These are phyloP conservation scores for Meandrina meandrites DNA, from an alignment of 92 coral and sea anemone genomes.

Conservation along the genomic window DNA sequence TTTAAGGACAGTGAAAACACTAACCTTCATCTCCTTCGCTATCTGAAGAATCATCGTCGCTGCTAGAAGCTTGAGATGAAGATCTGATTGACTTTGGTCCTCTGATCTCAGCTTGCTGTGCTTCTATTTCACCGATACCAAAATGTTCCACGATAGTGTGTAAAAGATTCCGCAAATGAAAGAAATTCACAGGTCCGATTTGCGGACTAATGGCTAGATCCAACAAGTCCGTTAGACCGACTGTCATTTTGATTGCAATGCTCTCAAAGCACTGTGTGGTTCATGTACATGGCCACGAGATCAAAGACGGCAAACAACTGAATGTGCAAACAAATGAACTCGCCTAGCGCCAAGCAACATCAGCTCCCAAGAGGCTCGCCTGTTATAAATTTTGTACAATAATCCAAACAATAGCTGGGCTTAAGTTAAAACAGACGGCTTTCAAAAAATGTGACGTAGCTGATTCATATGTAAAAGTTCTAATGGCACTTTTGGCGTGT, in stretches of 20 bases:
- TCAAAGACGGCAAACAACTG: slow-evolving; percentile 9
- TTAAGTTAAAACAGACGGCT: slow-evolving; percentile 21
- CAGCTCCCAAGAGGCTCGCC: slow-evolving; percentile 52
- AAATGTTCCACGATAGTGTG: slow-evolving; percentile 83
- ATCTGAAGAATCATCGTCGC: slow-evolving; percentile 61
- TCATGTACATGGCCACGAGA: not conserved
- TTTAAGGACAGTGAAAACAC: not conserved
- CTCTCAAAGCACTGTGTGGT: not conserved
- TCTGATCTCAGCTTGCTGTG: slow-evolving; percentile 74
- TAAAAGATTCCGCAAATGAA: slow-evolving; percentile 80
- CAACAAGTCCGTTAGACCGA: slow-evolving; percentile 78
- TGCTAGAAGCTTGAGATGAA: slow-evolving; percentile 38
- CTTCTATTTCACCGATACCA: slow-evolving; percentile 83
- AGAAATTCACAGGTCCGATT: slow-evolving; percentile 93
- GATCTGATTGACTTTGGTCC: slow-evolving; percentile 31
- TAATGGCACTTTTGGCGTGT: slow-evolving; percentile 21
- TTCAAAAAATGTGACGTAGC: slow-evolving; percentile 52
- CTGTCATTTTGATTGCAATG: slow-evolving; percentile 65
- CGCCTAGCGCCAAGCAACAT: slow-evolving; percentile 66
- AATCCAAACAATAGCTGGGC: slow-evolving; percentile 10
- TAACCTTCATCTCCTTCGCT: slow-evolving; percentile 70
- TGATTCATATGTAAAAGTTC: slow-evolving; percentile 27
- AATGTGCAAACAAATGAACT: slow-evolving; percentile 62
- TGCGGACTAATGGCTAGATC: slow-evolving; percentile 94
- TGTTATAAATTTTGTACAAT: slow-evolving; percentile 28